Conservation (phyloP, 2,113 vertebrate genomes). For the Halcyon senegalensis region DNA sequence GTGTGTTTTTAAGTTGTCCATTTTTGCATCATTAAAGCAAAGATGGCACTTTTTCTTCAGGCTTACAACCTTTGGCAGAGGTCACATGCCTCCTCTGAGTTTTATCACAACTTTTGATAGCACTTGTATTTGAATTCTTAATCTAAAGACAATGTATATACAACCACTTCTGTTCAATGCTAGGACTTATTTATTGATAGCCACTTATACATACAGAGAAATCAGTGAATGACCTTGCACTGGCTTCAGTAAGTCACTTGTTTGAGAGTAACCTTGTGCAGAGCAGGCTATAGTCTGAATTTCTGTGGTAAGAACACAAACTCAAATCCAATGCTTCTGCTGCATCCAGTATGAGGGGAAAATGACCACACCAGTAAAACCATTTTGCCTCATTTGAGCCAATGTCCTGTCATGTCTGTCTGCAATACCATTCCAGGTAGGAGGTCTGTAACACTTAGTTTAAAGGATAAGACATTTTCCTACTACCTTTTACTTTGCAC, state of each 20-base stretch:
- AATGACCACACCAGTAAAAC: not conserved
- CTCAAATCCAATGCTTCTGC: not conserved
- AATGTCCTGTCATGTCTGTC: not conserved
- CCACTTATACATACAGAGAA: not conserved
- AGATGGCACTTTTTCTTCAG: not conserved
- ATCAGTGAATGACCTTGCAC: not conserved
- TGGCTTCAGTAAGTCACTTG: not conserved
- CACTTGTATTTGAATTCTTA: not conserved
- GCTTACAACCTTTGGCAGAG: not conserved
- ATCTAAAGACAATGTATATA: not conserved
- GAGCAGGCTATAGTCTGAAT: not conserved
- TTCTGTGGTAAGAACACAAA: not conserved
- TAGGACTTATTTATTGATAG: not conserved
- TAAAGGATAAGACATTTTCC: not conserved
- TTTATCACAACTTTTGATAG: not conserved
- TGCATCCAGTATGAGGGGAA: not conserved
- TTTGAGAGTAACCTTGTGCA: not conserved
- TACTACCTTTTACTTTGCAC: not conserved
- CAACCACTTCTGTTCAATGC: not conserved
- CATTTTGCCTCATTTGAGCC: not conserved
- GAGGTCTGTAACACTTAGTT: not conserved
- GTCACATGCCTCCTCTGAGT: not conserved
- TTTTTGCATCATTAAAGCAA: not conserved
- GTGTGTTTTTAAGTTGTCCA: not conserved
- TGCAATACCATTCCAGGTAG: not conserved